phyloP scores from a whole-genome alignment of 2,888 invertebrate genomes.

The Caenorhabditis uteleia region DNA sequence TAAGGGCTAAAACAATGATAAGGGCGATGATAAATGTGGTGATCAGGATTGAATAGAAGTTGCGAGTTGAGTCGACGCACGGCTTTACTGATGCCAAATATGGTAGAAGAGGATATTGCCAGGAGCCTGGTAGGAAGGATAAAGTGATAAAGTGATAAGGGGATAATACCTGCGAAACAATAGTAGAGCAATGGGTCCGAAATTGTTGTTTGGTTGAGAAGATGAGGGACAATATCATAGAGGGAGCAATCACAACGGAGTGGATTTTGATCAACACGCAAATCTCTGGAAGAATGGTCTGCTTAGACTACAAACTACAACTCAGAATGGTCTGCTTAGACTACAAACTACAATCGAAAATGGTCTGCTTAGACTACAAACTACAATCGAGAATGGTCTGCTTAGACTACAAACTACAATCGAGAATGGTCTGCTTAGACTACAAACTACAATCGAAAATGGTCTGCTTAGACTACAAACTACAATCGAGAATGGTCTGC shows the following conservation, averaged over 20 bases:
- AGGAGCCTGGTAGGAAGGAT: slow-evolving; percentile 23
- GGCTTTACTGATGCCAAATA: slow-evolving; percentile 53
- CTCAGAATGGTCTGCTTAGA: slow-evolving; percentile 11
- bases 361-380: too few species aligned
- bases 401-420: too few species aligned
- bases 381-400: slow-evolving; percentile 19
- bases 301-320: background rate
- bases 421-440: slow-evolving; percentile 10
- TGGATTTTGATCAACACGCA: slow-evolving; percentile 57
- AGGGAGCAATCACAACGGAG: slow-evolving; percentile 63
- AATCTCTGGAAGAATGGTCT: slow-evolving; percentile 43
- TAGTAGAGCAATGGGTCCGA: slow-evolving; percentile 56
- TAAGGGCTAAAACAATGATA: slow-evolving; percentile 40
- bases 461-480: too few species aligned
- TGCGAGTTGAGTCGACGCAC: slow-evolving; percentile 39
- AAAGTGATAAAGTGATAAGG: background rate
- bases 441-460: too few species aligned
- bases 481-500: slow-evolving; percentile 17
- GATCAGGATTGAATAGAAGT: slow-evolving; percentile 51
- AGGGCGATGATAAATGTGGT: slow-evolving; percentile 47
- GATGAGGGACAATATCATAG: slow-evolving; percentile 45
- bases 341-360: too few species aligned
- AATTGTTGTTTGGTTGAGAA: slow-evolving; percentile 45
- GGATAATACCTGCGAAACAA: slow-evolving; percentile 50
- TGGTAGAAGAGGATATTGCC: slow-evolving; percentile 62